Percentiles rank a stretch among this genome's conserved stretches.
phyloP scores from a whole-genome alignment of 2,797 vertebrate species.

The Acomys russatus region DNA sequence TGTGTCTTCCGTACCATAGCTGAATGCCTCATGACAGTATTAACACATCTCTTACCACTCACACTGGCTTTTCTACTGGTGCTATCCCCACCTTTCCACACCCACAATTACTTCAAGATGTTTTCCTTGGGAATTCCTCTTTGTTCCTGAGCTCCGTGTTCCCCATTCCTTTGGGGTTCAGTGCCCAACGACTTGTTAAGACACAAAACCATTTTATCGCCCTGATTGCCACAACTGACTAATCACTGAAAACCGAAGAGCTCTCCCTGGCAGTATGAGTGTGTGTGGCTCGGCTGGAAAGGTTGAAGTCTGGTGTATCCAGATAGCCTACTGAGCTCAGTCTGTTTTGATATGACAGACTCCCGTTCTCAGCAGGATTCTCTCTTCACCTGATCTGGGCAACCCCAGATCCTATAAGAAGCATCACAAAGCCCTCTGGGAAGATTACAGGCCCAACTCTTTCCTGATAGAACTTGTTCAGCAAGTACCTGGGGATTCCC shows the following conservation, averaged over 20 bases:
- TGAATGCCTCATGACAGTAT: background rate
- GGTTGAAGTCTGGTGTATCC: too few species aligned
- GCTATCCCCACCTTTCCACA: background rate
- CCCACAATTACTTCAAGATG: background rate
- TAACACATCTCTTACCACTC: background rate
- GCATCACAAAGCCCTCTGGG: too few species aligned
- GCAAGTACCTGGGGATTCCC: too few species aligned
- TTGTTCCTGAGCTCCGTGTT: background rate
- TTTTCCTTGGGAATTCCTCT: background rate
- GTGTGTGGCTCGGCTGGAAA: too few species aligned
- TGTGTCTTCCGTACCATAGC: background rate
- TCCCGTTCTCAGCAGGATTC: too few species aligned
- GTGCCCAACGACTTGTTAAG: background rate
- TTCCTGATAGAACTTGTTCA: too few species aligned
- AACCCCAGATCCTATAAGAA: too few species aligned
- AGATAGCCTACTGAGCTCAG: too few species aligned
- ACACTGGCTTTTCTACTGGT: background rate
- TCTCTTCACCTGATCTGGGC: too few species aligned
- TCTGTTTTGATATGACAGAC: too few species aligned
- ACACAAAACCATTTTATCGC: conserved; percentile 5
- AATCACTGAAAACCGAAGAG: background rate
- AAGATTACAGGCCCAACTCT: too few species aligned
- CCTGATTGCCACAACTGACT: background rate
- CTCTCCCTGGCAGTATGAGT: too few species aligned
- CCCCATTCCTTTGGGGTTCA: background rate